phyloP scores from a whole-genome alignment of 2,113 vertebrate species.

The Azemiops feae region DNA sequence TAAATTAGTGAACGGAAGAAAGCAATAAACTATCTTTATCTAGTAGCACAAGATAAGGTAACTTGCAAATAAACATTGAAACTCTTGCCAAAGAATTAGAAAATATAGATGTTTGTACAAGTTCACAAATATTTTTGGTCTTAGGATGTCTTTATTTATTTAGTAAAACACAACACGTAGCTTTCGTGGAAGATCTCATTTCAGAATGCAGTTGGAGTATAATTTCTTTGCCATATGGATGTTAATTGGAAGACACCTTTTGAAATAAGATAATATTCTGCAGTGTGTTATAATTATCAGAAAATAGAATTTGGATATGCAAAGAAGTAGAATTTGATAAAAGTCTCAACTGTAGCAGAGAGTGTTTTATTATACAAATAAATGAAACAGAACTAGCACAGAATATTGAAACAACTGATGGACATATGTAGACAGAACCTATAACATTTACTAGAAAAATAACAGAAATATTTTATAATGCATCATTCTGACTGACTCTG shows the following conservation, averaged over 20 bases:
- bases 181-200: background rate
- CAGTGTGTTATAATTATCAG: background rate
- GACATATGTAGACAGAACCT: background rate
- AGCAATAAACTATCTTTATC: constrained; percentile 28
- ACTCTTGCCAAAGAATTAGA: background rate
- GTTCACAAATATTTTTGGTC: background rate
- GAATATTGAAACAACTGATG: background rate
- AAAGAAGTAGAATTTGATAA: background rate
- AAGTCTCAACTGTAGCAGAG: too few species aligned
- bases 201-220: background rate
- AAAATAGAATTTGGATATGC: constrained; percentile 20
- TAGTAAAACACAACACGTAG: background rate
- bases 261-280: background rate
- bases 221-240: background rate
- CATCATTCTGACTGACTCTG: constrained; percentile 20
- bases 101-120: background rate
- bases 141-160: background rate
- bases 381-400: background rate
- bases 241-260: background rate
- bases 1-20: constrained; percentile 53
- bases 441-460: background rate
- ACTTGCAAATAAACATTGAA: background rate
- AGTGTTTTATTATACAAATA: background rate
- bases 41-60: background rate
- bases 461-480: background rate